These are phyloP conservation scores for Alviniconcha marisindica DNA, from an alignment of 1,140 invertebrate genomes.

Conservation along the genomic window DNA sequence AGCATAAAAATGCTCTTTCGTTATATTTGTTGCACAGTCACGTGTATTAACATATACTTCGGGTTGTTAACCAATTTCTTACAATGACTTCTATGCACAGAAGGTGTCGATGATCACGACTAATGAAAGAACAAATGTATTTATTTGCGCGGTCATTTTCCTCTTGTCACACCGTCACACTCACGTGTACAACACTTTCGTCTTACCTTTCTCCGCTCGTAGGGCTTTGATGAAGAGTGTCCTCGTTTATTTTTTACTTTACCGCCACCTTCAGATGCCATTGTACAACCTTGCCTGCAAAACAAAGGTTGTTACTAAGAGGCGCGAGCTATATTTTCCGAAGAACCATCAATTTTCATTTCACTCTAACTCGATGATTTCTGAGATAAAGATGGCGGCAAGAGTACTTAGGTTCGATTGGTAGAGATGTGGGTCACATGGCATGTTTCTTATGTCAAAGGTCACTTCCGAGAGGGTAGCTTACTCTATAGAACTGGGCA, in stretches of 20 bases:
- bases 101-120: background rate
- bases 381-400: conserved; percentile 54
- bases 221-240: conserved; percentile 48
- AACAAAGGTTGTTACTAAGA: conserved; percentile 29
- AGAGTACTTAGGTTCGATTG: conserved; percentile 46
- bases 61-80: too few species aligned
- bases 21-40: too few species aligned
- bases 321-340: conserved; percentile 14
- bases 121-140: too few species aligned
- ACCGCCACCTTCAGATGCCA: conserved; percentile 49
- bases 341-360: conserved; percentile 35
- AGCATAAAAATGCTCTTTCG: too few species aligned
- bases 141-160: background rate
- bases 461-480: conserved; percentile 34
- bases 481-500: background rate
- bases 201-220: conserved; percentile 51
- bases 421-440: conserved; percentile 44
- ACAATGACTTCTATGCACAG: too few species aligned
- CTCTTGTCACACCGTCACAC: background rate
- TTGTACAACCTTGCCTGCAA: conserved; percentile 37
- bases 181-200: conserved; percentile 46
- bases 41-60: too few species aligned
- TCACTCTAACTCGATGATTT: conserved; percentile 31
- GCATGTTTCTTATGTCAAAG: conserved; percentile 29
- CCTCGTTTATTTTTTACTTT: conserved; percentile 47